These are phyloP conservation scores for Catocala nupta DNA, from an alignment of 2,888 invertebrate species.

Conservation along the genomic window DNA sequence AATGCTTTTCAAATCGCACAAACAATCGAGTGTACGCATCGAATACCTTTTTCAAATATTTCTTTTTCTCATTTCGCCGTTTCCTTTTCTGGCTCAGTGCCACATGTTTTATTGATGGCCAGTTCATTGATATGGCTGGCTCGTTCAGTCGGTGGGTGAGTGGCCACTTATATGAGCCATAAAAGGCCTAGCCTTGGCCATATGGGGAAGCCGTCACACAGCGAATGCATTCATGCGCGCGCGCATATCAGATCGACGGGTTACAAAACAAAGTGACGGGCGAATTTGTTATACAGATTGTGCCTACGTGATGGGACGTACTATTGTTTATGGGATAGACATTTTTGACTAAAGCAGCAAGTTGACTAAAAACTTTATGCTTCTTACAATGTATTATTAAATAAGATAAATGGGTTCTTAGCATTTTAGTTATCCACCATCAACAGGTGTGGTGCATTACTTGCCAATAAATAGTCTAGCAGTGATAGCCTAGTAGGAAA, in stretches of 20 bases:
- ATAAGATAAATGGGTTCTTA: no score
- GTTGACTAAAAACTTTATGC: no score
- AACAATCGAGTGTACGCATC: slow-evolving; percentile 81
- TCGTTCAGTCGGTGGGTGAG: slow-evolving; percentile 86
- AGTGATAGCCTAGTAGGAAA: no score
- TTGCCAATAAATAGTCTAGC: no score
- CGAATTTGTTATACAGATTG: slow-evolving; percentile 68
- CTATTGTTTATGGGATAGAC: slow-evolving; percentile 33
- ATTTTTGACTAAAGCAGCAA: slow-evolving; percentile 10
- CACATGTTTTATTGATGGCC: slow-evolving; percentile 87
- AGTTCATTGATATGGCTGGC: slow-evolving; percentile 87
- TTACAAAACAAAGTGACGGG: slow-evolving; percentile 75
- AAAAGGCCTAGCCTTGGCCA: slow-evolving; percentile 86
- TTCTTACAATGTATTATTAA: no score
- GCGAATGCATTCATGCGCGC: slow-evolving; percentile 84
- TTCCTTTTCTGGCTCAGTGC: slow-evolving; percentile 85
- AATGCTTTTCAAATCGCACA: slow-evolving; percentile 80
- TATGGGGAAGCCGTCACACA: slow-evolving; percentile 84
- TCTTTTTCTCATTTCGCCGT: slow-evolving; percentile 85
- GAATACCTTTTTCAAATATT: slow-evolving; percentile 83
- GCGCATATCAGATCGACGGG: slow-evolving; percentile 79
- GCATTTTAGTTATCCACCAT: no score
- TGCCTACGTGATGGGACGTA: slow-evolving; percentile 41
- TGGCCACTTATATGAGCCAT: slow-evolving; percentile 86
- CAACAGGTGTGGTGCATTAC: no score